A percentile compares a stretch with the other conserved stretches of the same genome.
Conservation (phyloP, 2,113 vertebrate genomes). For the Lichenostomus cassidix region DNA sequence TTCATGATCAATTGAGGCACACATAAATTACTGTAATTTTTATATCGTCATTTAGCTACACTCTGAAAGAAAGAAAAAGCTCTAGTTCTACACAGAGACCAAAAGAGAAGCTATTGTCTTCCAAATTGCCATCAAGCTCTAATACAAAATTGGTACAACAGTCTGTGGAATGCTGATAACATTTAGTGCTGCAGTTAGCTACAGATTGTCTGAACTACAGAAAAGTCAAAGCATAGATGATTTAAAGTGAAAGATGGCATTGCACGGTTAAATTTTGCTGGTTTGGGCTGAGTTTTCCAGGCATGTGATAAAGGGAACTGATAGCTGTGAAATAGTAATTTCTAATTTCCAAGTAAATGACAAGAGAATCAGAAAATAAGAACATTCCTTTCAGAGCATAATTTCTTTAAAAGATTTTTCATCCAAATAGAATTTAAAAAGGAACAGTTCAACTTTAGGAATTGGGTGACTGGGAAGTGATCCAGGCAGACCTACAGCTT, state of each 20-base stretch:
- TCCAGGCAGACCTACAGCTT: neutral
- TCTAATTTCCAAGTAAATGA: neutral
- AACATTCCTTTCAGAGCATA: neutral
- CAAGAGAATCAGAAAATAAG: neutral
- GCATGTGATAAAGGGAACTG: neutral
- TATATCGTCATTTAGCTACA: neutral
- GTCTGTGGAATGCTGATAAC: conserved; percentile 61
- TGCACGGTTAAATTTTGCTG: neutral
- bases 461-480: neutral
- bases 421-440: neutral
- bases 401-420: neutral
- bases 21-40: conserved; percentile 44
- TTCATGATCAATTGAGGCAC: conserved; percentile 10
- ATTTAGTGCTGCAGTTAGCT: conserved; percentile 36
- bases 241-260: conserved; percentile 13
- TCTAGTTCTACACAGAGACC: conserved; percentile 37
- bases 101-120: conserved; percentile 60
- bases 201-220: neutral
- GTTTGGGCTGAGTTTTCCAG: neutral
- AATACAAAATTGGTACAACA: conserved; percentile 52
- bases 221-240: neutral
- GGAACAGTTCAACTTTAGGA: neutral
- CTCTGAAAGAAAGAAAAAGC: conserved; percentile 38
- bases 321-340: neutral
- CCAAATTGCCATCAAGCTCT: conserved; percentile 35